Percentiles rank a stretch among this genome's conserved stretches.
phyloP scores from a whole-genome alignment of 2,113 vertebrate genomes.

The Cottus gobio region DNA sequence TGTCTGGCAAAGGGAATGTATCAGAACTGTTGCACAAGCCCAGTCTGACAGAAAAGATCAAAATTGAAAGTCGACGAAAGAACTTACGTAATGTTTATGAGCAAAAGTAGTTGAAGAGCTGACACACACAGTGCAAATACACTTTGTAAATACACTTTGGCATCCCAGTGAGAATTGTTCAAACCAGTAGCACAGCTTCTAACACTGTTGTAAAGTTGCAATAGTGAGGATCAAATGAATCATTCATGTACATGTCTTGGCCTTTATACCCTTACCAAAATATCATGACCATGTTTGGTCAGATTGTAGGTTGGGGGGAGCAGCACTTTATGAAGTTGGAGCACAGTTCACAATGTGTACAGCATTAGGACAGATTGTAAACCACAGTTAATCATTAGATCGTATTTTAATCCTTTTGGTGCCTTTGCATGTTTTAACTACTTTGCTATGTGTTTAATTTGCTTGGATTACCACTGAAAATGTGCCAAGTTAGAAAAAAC shows the following conservation, averaged over 20 bases:
- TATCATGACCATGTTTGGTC: slow-evolving; percentile 6
- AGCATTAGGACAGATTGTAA: slow-evolving; percentile 9
- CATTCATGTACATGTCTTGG: not conserved
- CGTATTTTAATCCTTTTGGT: slow-evolving; percentile 20
- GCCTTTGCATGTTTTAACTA: slow-evolving; percentile 24
- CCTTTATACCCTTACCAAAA: slow-evolving; percentile 11
- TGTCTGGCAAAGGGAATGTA: slow-evolving; percentile 35
- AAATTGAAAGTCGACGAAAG: slow-evolving; percentile 1
- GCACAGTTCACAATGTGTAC: not conserved
- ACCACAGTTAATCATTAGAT: slow-evolving; percentile 13
- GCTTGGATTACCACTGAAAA: slow-evolving; percentile 4
- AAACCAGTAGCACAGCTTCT: not conserved
- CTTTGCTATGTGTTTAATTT: not conserved
- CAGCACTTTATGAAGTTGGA: slow-evolving; percentile 6
- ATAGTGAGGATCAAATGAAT: not conserved
- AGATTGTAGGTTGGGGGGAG: not conserved
- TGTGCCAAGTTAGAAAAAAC: slow-evolving; percentile 10
- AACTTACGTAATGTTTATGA: not conserved
- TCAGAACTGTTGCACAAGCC: slow-evolving; percentile 20
- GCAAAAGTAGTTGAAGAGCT: slow-evolving; percentile 11
- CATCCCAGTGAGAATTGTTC: not conserved
- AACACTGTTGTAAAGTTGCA: slow-evolving; percentile 8
- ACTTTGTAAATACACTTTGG: not conserved
- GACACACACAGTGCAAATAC: not conserved
- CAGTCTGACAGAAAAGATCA: slow-evolving; percentile 1